These are phyloP conservation scores for Melieria picta DNA, from an alignment of 2,888 invertebrate species.

Conservation along the genomic window DNA sequence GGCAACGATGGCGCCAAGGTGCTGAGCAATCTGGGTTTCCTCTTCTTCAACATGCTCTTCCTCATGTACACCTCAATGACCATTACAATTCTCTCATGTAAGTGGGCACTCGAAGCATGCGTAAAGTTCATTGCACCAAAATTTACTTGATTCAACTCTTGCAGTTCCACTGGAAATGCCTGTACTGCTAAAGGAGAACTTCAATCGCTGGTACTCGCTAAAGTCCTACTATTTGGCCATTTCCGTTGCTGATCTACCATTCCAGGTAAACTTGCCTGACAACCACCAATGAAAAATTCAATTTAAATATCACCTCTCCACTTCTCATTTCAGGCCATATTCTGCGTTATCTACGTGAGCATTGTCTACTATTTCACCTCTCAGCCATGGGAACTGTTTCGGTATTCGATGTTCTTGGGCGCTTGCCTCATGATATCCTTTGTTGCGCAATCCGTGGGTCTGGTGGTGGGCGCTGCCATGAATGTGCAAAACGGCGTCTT, in stretches of 20 bases:
- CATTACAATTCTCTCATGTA: constrained; percentile 96
- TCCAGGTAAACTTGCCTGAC: constrained; percentile 77
- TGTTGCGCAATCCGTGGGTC: constrained; percentile 94
- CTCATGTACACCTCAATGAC: constrained; percentile 99
- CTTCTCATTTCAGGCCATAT: constrained; percentile 79
- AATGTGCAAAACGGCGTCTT: constrained; percentile 96
- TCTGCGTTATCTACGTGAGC: constrained; percentile 90
- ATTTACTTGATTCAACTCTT: background rate
- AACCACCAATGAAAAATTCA: no score
- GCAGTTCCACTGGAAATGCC: constrained; percentile 95
- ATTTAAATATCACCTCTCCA: background rate
- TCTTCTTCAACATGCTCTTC: constrained; percentile 98
- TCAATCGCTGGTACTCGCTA: constrained; percentile 96
- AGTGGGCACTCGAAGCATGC: constrained; percentile 60
- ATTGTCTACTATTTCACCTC: constrained; percentile 95
- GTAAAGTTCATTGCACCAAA: background rate
- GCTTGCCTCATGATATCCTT: constrained; percentile 91
- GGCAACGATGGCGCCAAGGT: constrained; percentile 97
- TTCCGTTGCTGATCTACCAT: constrained; percentile 96
- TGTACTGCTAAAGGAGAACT: constrained; percentile 92
- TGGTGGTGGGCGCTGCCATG: constrained; percentile 96
- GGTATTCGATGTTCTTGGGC: constrained; percentile 89
- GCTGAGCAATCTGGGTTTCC: constrained; percentile 93
- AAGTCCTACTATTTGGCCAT: constrained; percentile 95
- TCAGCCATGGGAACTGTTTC: constrained; percentile 84